Evolutionary conservation across 1,140 invertebrate species (phyloP).

Genomic region (Aradophagus sp.): DNA sequence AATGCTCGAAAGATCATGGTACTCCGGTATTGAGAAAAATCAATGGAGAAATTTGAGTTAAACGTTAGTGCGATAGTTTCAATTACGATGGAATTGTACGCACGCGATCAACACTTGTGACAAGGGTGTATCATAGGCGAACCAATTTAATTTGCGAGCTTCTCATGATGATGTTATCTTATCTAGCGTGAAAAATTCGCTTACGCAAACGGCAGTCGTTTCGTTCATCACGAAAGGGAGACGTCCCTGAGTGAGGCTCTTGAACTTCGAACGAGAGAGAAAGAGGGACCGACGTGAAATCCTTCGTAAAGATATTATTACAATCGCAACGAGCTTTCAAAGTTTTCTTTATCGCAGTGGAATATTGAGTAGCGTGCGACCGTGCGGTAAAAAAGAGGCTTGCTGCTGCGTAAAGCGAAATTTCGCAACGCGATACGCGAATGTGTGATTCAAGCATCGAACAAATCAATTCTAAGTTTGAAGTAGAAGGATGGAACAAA

Average conservation of each 20-base stretch:
- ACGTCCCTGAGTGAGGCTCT: slow-evolving; percentile 73
- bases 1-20: slow-evolving; percentile 6
- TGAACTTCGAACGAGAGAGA: slow-evolving; percentile 67
- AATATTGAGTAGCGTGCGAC: slow-evolving; percentile 75
- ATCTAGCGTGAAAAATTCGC: slow-evolving; percentile 70
- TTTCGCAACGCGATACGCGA: slow-evolving; percentile 52
- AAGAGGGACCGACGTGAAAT: slow-evolving; percentile 60
- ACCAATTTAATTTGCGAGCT: slow-evolving; percentile 49
- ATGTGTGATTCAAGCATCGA: no score
- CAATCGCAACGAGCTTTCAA: slow-evolving; percentile 65
- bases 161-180: slow-evolving; percentile 64
- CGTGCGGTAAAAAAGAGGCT: slow-evolving; percentile 54
- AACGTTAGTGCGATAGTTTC: slow-evolving; percentile 42
- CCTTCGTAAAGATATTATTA: slow-evolving; percentile 73
- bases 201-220: slow-evolving; percentile 64
- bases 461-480: no score
- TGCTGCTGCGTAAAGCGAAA: slow-evolving; percentile 64
- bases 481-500: no score
- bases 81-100: slow-evolving; percentile 35
- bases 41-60: slow-evolving; percentile 29
- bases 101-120: slow-evolving; percentile 43
- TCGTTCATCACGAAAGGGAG: slow-evolving; percentile 59
- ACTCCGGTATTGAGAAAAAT: slow-evolving; percentile 12
- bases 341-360: slow-evolving; percentile 64
- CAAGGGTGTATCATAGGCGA: slow-evolving; percentile 46